Conservation (phyloP, 2,888 invertebrate species). For the Phytoseiulus persimilis region DNA sequence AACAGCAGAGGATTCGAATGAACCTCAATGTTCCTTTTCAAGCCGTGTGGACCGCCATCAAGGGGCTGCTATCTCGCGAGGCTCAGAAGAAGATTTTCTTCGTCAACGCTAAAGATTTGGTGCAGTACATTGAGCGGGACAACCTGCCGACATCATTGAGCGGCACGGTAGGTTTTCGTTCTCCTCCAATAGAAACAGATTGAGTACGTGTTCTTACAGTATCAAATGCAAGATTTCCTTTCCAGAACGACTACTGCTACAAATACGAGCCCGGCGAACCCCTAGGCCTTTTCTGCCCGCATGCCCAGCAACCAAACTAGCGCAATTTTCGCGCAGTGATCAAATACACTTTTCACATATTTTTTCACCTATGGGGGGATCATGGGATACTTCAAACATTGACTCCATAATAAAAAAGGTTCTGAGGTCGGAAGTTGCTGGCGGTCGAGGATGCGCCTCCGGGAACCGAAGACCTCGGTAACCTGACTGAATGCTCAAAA, state of each 20-base stretch:
- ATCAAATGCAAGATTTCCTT: neutral
- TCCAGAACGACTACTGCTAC: constrained; percentile 28
- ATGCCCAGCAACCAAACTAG: neutral
- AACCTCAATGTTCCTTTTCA: too few species aligned
- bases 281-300: constrained; percentile 9
- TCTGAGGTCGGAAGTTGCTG: neutral
- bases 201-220: neutral
- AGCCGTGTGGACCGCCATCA: constrained; percentile 6
- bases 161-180: neutral
- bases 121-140: neutral
- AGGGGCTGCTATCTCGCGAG: neutral
- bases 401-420: neutral
- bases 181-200: neutral
- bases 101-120: neutral
- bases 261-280: constrained; percentile 14
- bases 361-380: neutral
- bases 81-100: constrained; percentile 7
- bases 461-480: too few species aligned
- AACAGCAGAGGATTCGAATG: neutral
- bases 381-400: neutral
- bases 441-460: too few species aligned
- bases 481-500: too few species aligned
- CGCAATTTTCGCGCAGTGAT: neutral
- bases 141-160: constrained; percentile 6
- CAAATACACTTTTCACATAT: neutral